Conservation (phyloP, 1,140 invertebrate species). For the Apis mellifera region Amel_HAv3.1 CM009931.2:26258001-26258500, state of each 20-base stretch:
- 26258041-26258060: too few relatives aligned
- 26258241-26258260: neutral
- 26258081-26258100: too few relatives aligned
- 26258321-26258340: neutral
- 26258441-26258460: too few relatives aligned
- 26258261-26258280: neutral
- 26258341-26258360: neutral
- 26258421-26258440: too few relatives aligned
- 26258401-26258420: neutral
- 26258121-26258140: neutral
- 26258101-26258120: neutral
- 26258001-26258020: too few relatives aligned
- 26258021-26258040: too few relatives aligned
- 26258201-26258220: neutral
- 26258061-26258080: too few relatives aligned
- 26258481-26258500: too few relatives aligned
- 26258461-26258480: too few relatives aligned
- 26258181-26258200: too few relatives aligned
- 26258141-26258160: too few relatives aligned
- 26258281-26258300: constrained; percentile 23
- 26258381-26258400: neutral
- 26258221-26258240: neutral
- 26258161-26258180: neutral
- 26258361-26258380: neutral
- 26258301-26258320: constrained; percentile 22